Percentiles rank a stretch among this genome's conserved stretches.
Conservation (phyloP, 2,797 vertebrate species). For the Spizella passerina region DNA sequence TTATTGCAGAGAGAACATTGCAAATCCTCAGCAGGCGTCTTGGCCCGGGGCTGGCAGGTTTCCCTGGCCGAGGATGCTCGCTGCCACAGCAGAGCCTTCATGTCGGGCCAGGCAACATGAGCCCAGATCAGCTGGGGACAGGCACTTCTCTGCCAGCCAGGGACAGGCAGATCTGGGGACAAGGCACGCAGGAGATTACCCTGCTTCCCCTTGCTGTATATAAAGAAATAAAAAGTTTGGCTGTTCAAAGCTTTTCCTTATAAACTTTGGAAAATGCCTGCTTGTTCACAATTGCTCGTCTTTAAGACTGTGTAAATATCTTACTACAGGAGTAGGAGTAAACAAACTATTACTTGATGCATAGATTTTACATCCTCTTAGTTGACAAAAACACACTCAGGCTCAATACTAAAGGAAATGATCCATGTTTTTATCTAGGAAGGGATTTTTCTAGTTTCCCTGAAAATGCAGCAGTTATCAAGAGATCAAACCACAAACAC, state of each 20-base stretch:
- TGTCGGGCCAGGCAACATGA: accelerated
- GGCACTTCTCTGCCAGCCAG: background rate
- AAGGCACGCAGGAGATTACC: accelerated
- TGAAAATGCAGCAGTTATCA: background rate
- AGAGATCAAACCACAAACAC: background rate
- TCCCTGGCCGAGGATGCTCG: accelerated
- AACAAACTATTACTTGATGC: background rate
- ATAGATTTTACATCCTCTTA: background rate
- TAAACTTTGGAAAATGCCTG: background rate
- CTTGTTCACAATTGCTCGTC: background rate
- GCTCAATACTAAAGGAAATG: background rate
- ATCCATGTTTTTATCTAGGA: background rate
- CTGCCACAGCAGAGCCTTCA: background rate
- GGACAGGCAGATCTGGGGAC: background rate
- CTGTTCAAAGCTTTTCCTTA: background rate
- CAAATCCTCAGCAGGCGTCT: background rate
- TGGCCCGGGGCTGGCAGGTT: background rate
- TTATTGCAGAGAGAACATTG: background rate
- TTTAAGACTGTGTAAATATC: background rate
- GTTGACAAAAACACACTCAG: background rate
- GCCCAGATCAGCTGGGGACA: background rate
- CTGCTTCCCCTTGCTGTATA: background rate
- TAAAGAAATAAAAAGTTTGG: background rate
- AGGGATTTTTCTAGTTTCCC: background rate
- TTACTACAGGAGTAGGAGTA: background rate